Evolutionary conservation across 1,140 invertebrate species (phyloP).

Genomic region (Drosophila micromelanica): DNA sequence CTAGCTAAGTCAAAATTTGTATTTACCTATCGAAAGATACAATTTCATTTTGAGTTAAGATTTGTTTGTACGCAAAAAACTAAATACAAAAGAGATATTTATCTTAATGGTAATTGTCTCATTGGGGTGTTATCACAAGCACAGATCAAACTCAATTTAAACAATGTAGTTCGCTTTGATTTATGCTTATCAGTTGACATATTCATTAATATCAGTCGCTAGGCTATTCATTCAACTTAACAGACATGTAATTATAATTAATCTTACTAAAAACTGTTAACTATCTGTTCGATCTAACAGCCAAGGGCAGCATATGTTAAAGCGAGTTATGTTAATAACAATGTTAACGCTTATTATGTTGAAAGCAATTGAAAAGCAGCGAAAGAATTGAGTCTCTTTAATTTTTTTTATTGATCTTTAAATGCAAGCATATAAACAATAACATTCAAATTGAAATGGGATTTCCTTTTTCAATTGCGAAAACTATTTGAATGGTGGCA

Average conservation of each 20-base stretch:
- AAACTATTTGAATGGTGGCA: not conserved
- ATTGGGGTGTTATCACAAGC: conserved; percentile 1
- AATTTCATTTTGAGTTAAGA: too few relatives aligned
- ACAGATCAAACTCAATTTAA: conserved; percentile 1
- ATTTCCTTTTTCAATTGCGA: not conserved
- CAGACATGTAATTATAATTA: too few relatives aligned
- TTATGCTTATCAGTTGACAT: not conserved
- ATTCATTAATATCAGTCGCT: not conserved
- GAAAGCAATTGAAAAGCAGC: too few relatives aligned
- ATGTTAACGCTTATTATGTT: too few relatives aligned
- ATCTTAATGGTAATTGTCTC: conserved; percentile 7
- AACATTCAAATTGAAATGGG: too few relatives aligned
- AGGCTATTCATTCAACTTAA: not conserved
- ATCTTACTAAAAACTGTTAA: not conserved
- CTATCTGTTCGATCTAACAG: too few relatives aligned
- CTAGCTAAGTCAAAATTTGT: not conserved
- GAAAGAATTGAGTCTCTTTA: too few relatives aligned
- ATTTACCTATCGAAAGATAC: conserved; percentile 8
- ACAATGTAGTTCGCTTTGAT: not conserved
- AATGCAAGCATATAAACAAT: too few relatives aligned
- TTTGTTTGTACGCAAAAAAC: too few relatives aligned
- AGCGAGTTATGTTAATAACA: too few relatives aligned
- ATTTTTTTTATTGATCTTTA: not conserved
- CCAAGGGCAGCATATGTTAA: too few relatives aligned
- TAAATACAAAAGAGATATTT: not conserved